Percentiles rank a stretch among this genome's conserved stretches.
phyloP scores from a whole-genome alignment of 1,140 invertebrate genomes.

The Drosophila nebulosa region DNA sequence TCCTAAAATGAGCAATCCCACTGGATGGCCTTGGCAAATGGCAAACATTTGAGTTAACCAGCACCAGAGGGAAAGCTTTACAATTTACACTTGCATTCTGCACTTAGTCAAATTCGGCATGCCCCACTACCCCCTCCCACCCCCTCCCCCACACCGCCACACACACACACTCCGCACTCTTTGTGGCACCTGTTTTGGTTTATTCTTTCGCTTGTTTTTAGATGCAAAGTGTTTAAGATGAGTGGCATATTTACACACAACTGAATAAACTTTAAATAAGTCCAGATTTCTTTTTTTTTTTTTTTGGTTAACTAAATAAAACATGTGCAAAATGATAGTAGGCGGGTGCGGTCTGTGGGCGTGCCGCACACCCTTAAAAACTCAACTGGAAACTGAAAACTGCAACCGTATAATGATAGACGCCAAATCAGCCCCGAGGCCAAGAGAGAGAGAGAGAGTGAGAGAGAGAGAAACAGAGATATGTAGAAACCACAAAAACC shows the following conservation, averaged over 20 bases:
- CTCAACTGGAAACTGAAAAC: slow-evolving; percentile 33
- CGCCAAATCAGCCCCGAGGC: slow-evolving; percentile 30
- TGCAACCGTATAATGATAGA: slow-evolving; percentile 72
- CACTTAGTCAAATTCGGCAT: slow-evolving; percentile 32
- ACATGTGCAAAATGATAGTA: background rate
- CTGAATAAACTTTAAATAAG: slow-evolving; percentile 3
- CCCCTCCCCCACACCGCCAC: background rate
- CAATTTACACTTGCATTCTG: slow-evolving; percentile 21
- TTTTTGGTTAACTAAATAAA: background rate
- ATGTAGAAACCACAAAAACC: background rate
- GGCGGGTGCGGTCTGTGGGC: background rate
- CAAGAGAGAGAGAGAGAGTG: background rate
- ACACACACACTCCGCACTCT: background rate
- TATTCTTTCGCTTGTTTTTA: background rate
- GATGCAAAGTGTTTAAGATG: background rate
- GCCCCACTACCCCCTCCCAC: background rate
- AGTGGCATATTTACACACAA: slow-evolving; percentile 4
- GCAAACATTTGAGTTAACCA: slow-evolving; percentile 7
- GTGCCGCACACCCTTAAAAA: slow-evolving; percentile 41
- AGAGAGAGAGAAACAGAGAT: background rate
- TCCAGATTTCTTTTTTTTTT: no score
- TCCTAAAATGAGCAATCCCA: slow-evolving; percentile 8
- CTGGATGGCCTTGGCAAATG: background rate
- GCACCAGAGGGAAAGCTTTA: slow-evolving; percentile 1
- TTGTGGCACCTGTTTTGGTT: background rate